A percentile compares a stretch with the other conserved stretches of the same genome.
These are phyloP conservation scores for Egretta garzetta DNA, from an alignment of 2,113 vertebrate genomes.

Conservation along the genomic window DNA sequence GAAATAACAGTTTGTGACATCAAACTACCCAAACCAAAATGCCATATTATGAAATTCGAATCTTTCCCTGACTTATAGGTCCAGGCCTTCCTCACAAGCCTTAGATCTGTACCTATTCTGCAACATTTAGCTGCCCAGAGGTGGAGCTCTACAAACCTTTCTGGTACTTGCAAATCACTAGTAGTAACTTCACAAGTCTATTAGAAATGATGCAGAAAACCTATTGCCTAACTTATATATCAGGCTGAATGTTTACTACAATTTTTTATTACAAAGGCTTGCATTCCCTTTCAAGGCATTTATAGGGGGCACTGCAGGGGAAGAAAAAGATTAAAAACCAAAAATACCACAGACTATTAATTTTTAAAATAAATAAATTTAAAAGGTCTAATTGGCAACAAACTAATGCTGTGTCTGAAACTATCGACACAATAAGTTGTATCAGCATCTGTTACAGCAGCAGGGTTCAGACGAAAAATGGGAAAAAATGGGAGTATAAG, in stretches of 20 bases:
- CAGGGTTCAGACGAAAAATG: background rate
- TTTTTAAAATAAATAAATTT: background rate
- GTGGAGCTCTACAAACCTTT: background rate
- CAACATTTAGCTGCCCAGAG: background rate
- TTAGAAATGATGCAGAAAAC: background rate
- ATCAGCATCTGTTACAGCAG: background rate
- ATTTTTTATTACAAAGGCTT: background rate
- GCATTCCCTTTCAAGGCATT: background rate
- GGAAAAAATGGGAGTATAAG: background rate
- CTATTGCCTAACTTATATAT: background rate
- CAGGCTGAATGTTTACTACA: background rate
- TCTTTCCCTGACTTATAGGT: background rate
- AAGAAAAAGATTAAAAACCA: background rate
- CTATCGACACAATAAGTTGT: background rate
- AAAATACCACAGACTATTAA: background rate
- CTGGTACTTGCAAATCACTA: background rate
- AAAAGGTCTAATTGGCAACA: background rate
- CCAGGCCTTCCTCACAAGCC: background rate
- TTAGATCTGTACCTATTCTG: background rate
- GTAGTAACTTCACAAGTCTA: background rate
- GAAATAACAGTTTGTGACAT: background rate
- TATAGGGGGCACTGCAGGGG: background rate
- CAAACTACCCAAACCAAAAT: background rate
- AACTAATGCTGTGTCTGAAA: background rate
- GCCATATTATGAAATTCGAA: background rate